Conservation (phyloP, 2,113 vertebrate genomes). For the Hippoglossus stenolepis region DNA sequence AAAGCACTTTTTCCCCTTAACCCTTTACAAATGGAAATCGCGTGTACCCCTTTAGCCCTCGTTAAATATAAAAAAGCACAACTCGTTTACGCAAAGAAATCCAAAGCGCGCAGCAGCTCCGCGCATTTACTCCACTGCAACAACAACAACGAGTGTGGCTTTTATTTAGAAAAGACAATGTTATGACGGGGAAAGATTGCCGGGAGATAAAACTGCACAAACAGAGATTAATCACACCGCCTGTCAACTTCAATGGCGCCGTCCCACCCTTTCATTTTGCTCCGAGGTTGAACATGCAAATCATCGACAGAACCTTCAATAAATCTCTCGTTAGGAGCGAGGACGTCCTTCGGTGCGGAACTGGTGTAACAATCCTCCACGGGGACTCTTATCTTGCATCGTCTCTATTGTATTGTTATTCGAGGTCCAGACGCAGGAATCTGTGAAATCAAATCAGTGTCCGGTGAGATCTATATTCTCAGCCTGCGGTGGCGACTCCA, state of each 20-base stretch:
- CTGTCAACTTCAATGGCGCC: slow-evolving; percentile 61
- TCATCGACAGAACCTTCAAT: slow-evolving; percentile 64
- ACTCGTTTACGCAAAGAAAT: not conserved
- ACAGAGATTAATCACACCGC: slow-evolving; percentile 63
- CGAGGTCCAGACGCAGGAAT: slow-evolving; percentile 55
- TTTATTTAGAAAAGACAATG: not conserved
- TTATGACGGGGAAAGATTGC: slow-evolving; percentile 40
- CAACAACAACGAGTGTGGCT: not conserved
- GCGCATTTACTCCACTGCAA: not conserved
- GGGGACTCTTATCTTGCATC: not conserved
- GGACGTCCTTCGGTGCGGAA: slow-evolving; percentile 46
- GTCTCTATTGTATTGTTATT: not conserved
- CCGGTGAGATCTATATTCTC: slow-evolving; percentile 52
- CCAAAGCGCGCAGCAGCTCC: not conserved
- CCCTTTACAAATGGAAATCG: slow-evolving; percentile 60
- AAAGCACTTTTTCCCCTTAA: slow-evolving; percentile 56
- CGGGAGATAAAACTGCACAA: slow-evolving; percentile 52
- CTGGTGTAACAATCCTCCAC: slow-evolving; percentile 19
- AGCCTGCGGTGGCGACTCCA: slow-evolving; percentile 11
- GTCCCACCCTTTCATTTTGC: slow-evolving; percentile 73
- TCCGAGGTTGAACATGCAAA: slow-evolving; percentile 54
- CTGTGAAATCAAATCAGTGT: slow-evolving; percentile 62
- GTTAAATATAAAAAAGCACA: slow-evolving; percentile 72
- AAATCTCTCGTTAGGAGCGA: slow-evolving; percentile 60
- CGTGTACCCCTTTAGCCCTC: slow-evolving; percentile 72